A percentile compares a stretch with the other conserved stretches of the same genome.
These are phyloP conservation scores for Limnephilus rhombicus DNA, from an alignment of 2,888 invertebrate genomes.

Conservation along the genomic window DNA sequence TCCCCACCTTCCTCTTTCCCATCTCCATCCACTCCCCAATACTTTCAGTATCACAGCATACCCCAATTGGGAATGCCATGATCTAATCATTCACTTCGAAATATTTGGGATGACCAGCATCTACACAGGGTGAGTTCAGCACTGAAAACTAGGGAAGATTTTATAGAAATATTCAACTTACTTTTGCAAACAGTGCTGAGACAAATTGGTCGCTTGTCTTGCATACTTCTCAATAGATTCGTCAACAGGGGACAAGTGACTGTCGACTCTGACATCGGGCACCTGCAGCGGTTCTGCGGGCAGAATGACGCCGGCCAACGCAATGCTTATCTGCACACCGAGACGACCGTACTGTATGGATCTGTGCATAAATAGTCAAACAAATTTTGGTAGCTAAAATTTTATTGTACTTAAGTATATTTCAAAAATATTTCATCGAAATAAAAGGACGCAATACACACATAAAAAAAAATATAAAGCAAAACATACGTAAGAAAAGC, in stretches of 20 bases:
- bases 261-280: constrained; percentile 28
- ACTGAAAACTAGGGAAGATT: neutral
- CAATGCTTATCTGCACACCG: constrained; percentile 57
- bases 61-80: too few relatives aligned
- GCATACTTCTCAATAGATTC: constrained; percentile 14
- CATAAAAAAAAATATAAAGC: neutral
- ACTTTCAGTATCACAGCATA: too few relatives aligned
- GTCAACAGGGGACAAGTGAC: constrained; percentile 40
- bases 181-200: constrained; percentile 44
- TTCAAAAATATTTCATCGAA: neutral
- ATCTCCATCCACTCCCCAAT: too few relatives aligned
- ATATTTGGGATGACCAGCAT: neutral
- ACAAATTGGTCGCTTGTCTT: constrained; percentile 23
- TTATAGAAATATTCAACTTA: neutral
- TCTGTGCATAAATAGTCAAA: constrained; percentile 26
- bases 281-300: neutral
- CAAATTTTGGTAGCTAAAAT: neutral
- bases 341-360: constrained; percentile 59
- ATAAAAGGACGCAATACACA: neutral
- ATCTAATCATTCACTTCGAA: too few relatives aligned
- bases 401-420: neutral
- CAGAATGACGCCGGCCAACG: constrained; percentile 31
- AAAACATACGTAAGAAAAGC: neutral
- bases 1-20: too few relatives aligned
- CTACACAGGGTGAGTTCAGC: neutral